Conservation (phyloP, 37 sponge, comb jelly and placozoan species). For the Eunapius fragilis region DNA sequence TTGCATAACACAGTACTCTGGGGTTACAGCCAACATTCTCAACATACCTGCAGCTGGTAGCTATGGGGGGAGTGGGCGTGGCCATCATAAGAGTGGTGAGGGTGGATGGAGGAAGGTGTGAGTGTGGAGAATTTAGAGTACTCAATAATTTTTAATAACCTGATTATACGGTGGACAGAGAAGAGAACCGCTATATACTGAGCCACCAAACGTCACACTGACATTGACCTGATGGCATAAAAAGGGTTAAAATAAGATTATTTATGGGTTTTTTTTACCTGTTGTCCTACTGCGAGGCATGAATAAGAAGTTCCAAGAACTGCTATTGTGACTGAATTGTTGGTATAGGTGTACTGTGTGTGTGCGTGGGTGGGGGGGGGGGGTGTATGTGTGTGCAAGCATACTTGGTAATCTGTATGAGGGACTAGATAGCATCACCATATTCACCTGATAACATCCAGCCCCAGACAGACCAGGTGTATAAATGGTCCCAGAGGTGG, state of each 20-base stretch:
- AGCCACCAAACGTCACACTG: background rate
- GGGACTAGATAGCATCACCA: too few relatives aligned
- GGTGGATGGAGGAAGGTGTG: background rate
- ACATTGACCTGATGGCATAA: background rate
- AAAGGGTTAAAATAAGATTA: background rate
- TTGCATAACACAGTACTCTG: background rate
- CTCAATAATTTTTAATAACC: background rate
- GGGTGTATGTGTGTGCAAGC: background rate
- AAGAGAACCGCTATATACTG: background rate
- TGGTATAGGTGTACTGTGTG: background rate
- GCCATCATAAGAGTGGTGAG: background rate
- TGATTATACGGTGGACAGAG: background rate
- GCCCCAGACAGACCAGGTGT: slow-evolving; percentile 16
- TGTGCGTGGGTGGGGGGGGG: background rate
- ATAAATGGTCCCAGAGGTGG: background rate
- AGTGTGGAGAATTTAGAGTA: background rate
- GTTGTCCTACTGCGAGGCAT: background rate
- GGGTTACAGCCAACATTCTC: background rate
- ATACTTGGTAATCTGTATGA: background rate
- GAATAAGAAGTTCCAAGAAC: background rate
- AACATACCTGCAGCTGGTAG: background rate
- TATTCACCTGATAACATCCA: slow-evolving; percentile 68
- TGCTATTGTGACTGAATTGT: background rate
- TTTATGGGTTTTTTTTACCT: background rate
- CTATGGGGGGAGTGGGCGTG: background rate